phyloP scores from a whole-genome alignment of 2,113 vertebrate genomes.

The Zosterops borbonicus region DNA sequence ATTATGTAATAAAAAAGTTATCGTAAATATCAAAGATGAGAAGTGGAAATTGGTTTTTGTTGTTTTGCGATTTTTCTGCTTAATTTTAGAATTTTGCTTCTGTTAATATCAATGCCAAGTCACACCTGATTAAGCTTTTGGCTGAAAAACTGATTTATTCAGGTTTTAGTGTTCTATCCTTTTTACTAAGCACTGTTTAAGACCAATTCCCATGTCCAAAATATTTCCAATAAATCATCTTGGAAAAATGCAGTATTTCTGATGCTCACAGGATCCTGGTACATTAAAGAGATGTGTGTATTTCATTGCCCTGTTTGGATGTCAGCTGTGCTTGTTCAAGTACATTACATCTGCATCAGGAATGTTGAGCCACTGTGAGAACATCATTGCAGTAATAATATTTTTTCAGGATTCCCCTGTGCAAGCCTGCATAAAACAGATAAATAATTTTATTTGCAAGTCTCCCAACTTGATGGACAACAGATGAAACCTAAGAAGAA shows the following conservation, averaged over 20 bases:
- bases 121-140: neutral
- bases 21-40: neutral
- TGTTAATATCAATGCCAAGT: neutral
- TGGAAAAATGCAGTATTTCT: neutral
- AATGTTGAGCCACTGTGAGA: neutral
- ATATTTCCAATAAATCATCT: neutral
- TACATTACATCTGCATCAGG: neutral
- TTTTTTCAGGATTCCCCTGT: neutral
- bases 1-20: neutral
- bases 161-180: neutral
- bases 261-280: neutral
- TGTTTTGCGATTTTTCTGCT: neutral
- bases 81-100: neutral
- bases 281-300: neutral
- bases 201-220: neutral
- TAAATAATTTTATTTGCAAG: neutral
- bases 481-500: neutral
- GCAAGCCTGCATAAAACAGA: neutral
- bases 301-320: conserved; percentile 1
- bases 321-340: neutral
- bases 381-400: neutral
- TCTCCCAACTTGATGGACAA: neutral
- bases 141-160: neutral
- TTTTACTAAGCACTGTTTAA: neutral
- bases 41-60: neutral